Base-by-base conservation (phyloP, 2,113 vertebrate genomes). In the Ciconia stormi region DNA sequence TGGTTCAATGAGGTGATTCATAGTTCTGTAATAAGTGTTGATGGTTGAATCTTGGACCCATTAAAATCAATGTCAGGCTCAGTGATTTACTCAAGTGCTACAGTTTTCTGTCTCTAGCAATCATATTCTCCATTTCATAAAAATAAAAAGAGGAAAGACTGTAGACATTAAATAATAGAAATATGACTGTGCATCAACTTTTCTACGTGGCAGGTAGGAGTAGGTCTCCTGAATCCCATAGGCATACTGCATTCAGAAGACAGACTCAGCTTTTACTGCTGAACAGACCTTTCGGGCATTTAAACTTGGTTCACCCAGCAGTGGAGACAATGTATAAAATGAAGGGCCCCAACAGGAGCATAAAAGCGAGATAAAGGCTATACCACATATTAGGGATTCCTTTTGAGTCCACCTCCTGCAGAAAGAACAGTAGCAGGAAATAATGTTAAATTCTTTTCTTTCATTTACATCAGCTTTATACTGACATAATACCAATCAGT, bases 11-110 rank as follows among this genome's bases (percentile, higher is more conserved):
- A 73, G 42, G 23, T 95, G 91, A 95, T 86, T 94, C n/a, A 34
- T 82, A 66, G 34, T 47, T 91, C 53, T 93, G 25, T 89, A 92
- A 84, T 92, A 91, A 82, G 42, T 46, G 53, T 58, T 91, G 81
- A 91, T 93, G 74, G 84, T 49, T 93, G 74, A 94, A 80, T 90
- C 87, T 77, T 82, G 49, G 84, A 56, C 26, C 58, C 58, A 83
- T 94, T 96, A 96, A 95, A 95, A 94, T 95, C 93, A 94, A 90
- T 66, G 82, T 94, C 89, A 96, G 76, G n/a, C 46, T 82, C 78
- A 59, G 71, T 25, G 72, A 91, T 82, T 90, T 87, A 70, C 82
- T 66, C 58, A 47, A 59, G 46, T 18, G 13, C 50, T 90, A 58
- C 70, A 86, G 53, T 80, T 73, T 93, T 95, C 89, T 86, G 84